These are phyloP conservation scores for Stenoptilia bipunctidactyla DNA, from an alignment of 2,888 invertebrate genomes.

Conservation along the genomic window DNA sequence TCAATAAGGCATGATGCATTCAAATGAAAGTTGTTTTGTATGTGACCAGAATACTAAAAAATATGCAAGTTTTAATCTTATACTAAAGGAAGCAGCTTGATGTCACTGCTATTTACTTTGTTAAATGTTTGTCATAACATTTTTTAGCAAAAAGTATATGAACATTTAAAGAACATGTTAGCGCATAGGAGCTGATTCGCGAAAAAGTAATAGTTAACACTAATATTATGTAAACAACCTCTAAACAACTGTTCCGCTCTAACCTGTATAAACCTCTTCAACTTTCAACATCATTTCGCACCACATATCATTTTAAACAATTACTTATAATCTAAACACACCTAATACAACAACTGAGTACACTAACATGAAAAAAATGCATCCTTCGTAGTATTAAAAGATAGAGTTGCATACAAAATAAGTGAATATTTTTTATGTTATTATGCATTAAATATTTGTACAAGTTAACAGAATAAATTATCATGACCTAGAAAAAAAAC, in stretches of 20 bases:
- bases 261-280: slow-evolving; percentile 67
- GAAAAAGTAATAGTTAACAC: slow-evolving; percentile 34
- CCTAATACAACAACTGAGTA: background rate
- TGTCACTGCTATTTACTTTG: slow-evolving; percentile 8
- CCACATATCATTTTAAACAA: slow-evolving; percentile 52
- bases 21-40: slow-evolving; percentile 20
- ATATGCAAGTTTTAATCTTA: slow-evolving; percentile 20
- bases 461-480: too few species aligned
- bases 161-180: too few species aligned
- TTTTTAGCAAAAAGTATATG: too few species aligned
- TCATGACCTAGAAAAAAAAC: too few species aligned
- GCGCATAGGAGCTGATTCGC: too few species aligned
- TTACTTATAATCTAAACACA: slow-evolving; percentile 4
- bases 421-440: too few species aligned
- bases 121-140: too few species aligned
- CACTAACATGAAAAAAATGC: background rate
- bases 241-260: slow-evolving; percentile 45
- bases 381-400: too few species aligned
- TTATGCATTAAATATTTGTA: too few species aligned
- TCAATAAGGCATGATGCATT: slow-evolving; percentile 24
- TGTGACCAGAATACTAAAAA: slow-evolving; percentile 36
- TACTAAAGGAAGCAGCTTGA: slow-evolving; percentile 26
- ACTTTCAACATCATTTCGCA: slow-evolving; percentile 67
- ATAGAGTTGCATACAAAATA: background rate
- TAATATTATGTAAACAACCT: slow-evolving; percentile 54